These are phyloP conservation scores for Onthophagus taurus DNA, from an alignment of 1,140 invertebrate species.

Conservation along the genomic window DNA sequence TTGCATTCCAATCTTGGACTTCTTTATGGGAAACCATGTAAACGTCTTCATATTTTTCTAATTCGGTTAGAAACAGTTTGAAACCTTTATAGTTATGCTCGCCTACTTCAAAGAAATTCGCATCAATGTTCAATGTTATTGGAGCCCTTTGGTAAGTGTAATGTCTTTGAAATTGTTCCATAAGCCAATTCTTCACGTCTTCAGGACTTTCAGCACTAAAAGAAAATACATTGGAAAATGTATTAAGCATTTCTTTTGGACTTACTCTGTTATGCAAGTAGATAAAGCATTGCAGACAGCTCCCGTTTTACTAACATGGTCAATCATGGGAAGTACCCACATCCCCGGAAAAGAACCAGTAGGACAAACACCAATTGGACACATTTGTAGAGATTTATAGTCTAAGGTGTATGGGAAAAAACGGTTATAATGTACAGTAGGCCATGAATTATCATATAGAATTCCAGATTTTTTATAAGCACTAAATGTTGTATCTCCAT, in stretches of 20 bases:
- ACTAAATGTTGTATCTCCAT: conserved; percentile 41
- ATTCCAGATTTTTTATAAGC: conserved; percentile 43
- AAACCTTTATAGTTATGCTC: conserved; percentile 19
- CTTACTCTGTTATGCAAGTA: conserved; percentile 44
- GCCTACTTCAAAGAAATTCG: conserved; percentile 18
- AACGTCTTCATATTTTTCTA: conserved; percentile 17
- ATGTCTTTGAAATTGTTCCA: conserved; percentile 16
- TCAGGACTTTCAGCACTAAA: no score
- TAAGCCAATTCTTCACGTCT: conserved; percentile 26
- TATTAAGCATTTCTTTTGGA: no score
- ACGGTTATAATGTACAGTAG: conserved; percentile 48
- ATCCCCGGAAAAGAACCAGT: conserved; percentile 47
- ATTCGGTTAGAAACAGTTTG: conserved; percentile 18
- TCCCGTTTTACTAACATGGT: conserved; percentile 43
- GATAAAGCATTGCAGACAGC: conserved; percentile 52
- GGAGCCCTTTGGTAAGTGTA: conserved; percentile 19
- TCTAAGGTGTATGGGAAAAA: conserved; percentile 62
- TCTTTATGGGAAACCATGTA: conserved; percentile 25
- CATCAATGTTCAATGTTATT: conserved; percentile 20
- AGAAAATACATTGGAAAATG: no score
- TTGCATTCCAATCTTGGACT: conserved; percentile 26
- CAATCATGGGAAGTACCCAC: conserved; percentile 56
- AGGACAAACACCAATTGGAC: conserved; percentile 52
- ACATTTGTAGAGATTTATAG: conserved; percentile 51
- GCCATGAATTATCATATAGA: conserved; percentile 55